These are phyloP conservation scores for Pongo abelii DNA, from an alignment of 2,113 vertebrate genomes.

Conservation along the genomic window DNA sequence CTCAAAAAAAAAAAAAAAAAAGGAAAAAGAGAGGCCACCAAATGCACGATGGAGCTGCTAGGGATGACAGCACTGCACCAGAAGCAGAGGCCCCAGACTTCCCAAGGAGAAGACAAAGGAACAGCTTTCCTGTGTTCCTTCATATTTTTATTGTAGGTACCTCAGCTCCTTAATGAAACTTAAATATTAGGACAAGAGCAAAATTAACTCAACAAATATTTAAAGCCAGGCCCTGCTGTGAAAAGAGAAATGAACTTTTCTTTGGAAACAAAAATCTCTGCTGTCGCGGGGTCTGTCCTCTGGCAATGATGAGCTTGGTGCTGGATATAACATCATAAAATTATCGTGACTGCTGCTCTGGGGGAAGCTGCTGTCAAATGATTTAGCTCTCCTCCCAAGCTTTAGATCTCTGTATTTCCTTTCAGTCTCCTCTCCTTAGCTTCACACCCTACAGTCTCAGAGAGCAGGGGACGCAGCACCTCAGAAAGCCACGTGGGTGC, in stretches of 20 bases:
- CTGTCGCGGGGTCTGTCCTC: not conserved
- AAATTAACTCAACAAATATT: not conserved
- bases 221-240: not conserved
- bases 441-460: not conserved
- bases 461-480: not conserved
- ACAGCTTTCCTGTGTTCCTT: fast-evolving
- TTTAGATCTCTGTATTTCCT: not conserved
- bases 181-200: not conserved
- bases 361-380: not conserved
- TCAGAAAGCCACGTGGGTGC: not conserved
- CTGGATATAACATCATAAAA: not conserved
- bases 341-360: not conserved
- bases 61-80: not conserved
- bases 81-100: not conserved
- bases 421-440: not conserved
- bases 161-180: not conserved
- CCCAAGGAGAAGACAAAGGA: not conserved
- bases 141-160: not conserved
- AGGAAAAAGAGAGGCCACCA: no score
- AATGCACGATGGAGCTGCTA: not conserved
- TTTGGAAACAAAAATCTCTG: not conserved
- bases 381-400: not conserved
- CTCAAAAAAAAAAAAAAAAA: no score
- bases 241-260: not conserved
- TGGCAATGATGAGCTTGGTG: fast-evolving